Evolutionary conservation across 1,140 invertebrate species (phyloP).

Genomic region (Latrodectus geometricus): DNA sequence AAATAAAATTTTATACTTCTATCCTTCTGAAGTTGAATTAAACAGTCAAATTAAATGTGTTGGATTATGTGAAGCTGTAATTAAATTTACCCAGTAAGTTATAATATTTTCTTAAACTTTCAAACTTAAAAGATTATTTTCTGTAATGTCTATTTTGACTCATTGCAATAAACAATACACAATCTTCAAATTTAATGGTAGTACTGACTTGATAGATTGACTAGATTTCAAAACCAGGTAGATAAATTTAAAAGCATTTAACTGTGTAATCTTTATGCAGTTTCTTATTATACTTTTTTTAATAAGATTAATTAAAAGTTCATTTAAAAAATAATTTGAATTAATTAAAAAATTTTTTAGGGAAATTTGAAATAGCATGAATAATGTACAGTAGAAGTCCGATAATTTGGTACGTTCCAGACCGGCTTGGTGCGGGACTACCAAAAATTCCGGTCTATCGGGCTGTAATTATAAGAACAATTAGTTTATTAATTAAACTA

Average conservation of each 20-base stretch:
- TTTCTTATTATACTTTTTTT: too few relatives aligned
- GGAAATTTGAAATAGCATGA: too few relatives aligned
- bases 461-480: too few relatives aligned
- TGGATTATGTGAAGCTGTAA: slow-evolving; percentile 90
- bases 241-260: background rate
- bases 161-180: background rate
- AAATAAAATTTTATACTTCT: slow-evolving; percentile 89
- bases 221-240: background rate
- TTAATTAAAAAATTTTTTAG: too few relatives aligned
- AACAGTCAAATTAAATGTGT: slow-evolving; percentile 90
- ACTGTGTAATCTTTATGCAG: background rate
- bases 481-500: too few relatives aligned
- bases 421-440: too few relatives aligned
- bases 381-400: too few relatives aligned
- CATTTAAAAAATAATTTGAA: too few relatives aligned
- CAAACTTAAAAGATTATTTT: slow-evolving; percentile 1
- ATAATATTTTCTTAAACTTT: slow-evolving; percentile 1
- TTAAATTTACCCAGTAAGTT: slow-evolving; percentile 91
- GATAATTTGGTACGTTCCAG: too few relatives aligned
- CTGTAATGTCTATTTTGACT: background rate
- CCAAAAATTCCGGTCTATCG: too few relatives aligned
- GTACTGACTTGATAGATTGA: too few relatives aligned
- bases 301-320: too few relatives aligned
- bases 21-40: slow-evolving; percentile 80
- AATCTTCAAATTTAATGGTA: background rate